Evolutionary conservation across 2,888 invertebrate genomes (phyloP).

Genomic region (Limnephilus lunatus): DNA sequence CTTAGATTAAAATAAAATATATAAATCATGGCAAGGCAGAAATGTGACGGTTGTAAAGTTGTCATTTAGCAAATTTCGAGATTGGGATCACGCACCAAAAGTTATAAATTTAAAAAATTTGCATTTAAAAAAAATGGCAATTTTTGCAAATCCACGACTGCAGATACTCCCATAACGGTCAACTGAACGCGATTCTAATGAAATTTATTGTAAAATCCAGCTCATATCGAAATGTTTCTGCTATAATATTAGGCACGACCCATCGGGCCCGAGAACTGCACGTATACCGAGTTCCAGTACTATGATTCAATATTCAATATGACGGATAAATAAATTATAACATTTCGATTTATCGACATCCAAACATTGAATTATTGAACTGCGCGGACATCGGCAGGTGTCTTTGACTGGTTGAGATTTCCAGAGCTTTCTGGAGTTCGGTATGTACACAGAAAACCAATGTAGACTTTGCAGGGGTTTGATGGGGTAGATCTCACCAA

Average conservation of each 20-base stretch:
- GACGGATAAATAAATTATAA: neutral
- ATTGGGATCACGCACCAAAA: neutral
- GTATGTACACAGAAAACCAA: neutral
- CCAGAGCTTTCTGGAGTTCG: neutral
- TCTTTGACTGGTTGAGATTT: neutral
- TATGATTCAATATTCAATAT: neutral
- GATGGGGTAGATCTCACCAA: neutral
- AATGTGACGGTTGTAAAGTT: neutral
- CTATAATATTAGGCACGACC: slow-evolving; percentile 45
- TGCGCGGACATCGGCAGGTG: neutral
- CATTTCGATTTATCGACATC: neutral
- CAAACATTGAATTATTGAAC: neutral
- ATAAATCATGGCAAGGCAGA: neutral
- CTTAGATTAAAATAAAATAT: neutral
- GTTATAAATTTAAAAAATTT: neutral
- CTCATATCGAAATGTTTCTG: slow-evolving; percentile 45
- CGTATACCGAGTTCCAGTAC: neutral
- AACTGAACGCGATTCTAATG: slow-evolving; percentile 53
- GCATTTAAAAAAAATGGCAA: neutral
- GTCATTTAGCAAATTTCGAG: neutral
- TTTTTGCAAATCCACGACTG: slow-evolving; percentile 13
- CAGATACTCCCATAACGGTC: slow-evolving; percentile 49
- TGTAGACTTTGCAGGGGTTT: neutral
- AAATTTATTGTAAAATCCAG: slow-evolving; percentile 56
- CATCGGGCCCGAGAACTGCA: slow-evolving; percentile 34